Percentiles rank a stretch among this genome's conserved stretches.
These are phyloP conservation scores for Bombus superbus DNA, from an alignment of 1,140 invertebrate genomes.

Conservation along the genomic window DNA sequence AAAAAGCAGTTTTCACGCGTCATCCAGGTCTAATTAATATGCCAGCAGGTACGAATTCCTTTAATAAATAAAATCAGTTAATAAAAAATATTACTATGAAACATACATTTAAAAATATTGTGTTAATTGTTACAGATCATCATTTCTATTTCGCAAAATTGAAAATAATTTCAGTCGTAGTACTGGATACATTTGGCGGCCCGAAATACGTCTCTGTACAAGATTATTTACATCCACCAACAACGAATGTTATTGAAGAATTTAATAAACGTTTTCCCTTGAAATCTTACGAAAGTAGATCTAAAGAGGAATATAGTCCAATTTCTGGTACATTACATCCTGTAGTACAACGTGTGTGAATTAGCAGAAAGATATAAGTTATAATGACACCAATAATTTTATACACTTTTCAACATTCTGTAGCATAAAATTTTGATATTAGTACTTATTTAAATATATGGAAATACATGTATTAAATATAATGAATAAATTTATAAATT, in stretches of 20 bases:
- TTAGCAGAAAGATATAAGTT: neutral
- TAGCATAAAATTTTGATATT: neutral
- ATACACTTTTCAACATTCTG: neutral
- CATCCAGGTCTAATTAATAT: constrained; percentile 88
- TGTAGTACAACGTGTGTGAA: constrained; percentile 18
- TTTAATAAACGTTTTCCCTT: constrained; percentile 15
- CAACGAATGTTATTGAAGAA: constrained; percentile 26
- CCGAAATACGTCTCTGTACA: constrained; percentile 85
- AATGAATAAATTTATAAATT: constrained; percentile 15
- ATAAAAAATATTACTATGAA: neutral
- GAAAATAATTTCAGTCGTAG: constrained; percentile 86
- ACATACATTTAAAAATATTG: neutral
- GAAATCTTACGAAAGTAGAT: neutral
- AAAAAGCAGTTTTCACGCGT: constrained; percentile 85
- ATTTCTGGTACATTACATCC: constrained; percentile 19
- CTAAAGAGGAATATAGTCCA: neutral
- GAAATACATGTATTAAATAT: neutral
- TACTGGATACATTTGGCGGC: constrained; percentile 90
- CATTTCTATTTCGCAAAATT: constrained; percentile 89
- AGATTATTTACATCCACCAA: constrained; percentile 83
- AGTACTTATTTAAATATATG: neutral
- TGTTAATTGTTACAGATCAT: constrained; percentile 84
- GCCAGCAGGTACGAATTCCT: constrained; percentile 81
- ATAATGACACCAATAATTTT: neutral
- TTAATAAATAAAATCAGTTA: neutral